phyloP scores from a whole-genome alignment of 2,888 invertebrate species.

The Pollenia angustigena region DNA sequence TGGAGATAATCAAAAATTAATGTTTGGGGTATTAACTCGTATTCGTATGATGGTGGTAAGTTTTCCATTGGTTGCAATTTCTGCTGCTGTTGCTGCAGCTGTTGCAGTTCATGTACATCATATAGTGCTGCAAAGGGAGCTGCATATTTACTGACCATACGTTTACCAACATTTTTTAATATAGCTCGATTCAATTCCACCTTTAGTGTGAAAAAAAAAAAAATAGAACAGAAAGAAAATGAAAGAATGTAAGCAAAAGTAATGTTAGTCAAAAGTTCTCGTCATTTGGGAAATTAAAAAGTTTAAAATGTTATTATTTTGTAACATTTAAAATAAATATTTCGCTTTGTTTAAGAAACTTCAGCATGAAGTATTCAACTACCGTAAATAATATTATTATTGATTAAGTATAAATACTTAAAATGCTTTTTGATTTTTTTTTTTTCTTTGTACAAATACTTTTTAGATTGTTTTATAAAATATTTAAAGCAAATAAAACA shows the following conservation, averaged over 20 bases:
- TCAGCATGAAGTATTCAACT: neutral
- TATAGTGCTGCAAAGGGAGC: slow-evolving; percentile 73
- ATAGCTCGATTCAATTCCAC: slow-evolving; percentile 90
- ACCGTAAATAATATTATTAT: slow-evolving; percentile 24
- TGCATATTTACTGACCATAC: slow-evolving; percentile 81
- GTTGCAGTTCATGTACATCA: slow-evolving; percentile 65
- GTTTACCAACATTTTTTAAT: slow-evolving; percentile 91
- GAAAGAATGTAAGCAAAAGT: slow-evolving; percentile 32
- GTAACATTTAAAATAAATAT: slow-evolving; percentile 14
- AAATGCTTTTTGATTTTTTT: neutral
- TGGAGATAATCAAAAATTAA: slow-evolving; percentile 76
- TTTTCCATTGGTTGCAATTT: slow-evolving; percentile 64
- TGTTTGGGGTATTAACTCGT: slow-evolving; percentile 73
- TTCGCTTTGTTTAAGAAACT: neutral
- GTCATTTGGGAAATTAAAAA: slow-evolving; percentile 68
- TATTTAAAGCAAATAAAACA: too few relatives aligned
- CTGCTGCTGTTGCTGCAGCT: slow-evolving; percentile 65
- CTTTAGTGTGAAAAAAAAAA: slow-evolving; percentile 77
- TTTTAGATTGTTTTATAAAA: neutral
- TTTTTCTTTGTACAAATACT: neutral
- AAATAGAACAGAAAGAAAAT: slow-evolving; percentile 36
- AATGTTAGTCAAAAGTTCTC: slow-evolving; percentile 27
- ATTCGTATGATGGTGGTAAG: slow-evolving; percentile 71
- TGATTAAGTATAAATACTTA: slow-evolving; percentile 25
- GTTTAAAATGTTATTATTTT: slow-evolving; percentile 25